Base-by-base conservation (phyloP, 2,888 invertebrate species). In the Linnaemya tessellans region DNA sequence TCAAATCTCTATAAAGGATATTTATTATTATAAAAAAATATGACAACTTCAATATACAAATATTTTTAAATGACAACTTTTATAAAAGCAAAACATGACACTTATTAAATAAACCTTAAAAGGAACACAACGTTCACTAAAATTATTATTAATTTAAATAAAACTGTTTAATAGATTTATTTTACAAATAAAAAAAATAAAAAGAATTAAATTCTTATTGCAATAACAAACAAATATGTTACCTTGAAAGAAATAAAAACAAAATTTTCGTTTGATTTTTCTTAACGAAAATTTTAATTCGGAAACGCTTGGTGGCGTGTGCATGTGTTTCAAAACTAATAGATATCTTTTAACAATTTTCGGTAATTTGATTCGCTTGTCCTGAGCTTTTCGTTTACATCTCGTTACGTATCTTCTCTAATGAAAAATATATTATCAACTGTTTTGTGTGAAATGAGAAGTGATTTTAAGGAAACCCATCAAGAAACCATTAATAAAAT, bases 401-500 rank as follows among this genome's bases (percentile, higher is more conserved):
- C n/a, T 56, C 3, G n/a, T 67, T 54, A 62, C 25, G 54, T 65
- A 41, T 70, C 51, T 80, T 90, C 88, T 89, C 84, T 86, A 84
- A 92, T 91, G 91, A 91, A 91, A 90, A 91, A 90, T 91, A 89
- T 90, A 89, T 89, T 89, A 88, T 88, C 89, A 89, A 89, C 89
- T 88, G 89, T 90, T 88, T 89, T 91, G 90, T 90, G 92, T 92
- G 92, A 92, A 89, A 92, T 92, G 92, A 92, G 92, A 91, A 92
- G 92, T 92, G 92, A 92, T 90, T 92, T 91, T 86, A 92, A 92
- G 89, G 92, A 92, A 91, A 92, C 90, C 91, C 91, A 92, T 91
- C 91, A 92, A 92, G 91, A 92, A 91, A 92, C 92, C 90, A 91
- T 92, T 90, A 92, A 91, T 91, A 93, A 92, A 93, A 94, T 94